Base-by-base conservation (phyloP, 2,888 invertebrate genomes). In the Choreutis nemorana region DNA sequence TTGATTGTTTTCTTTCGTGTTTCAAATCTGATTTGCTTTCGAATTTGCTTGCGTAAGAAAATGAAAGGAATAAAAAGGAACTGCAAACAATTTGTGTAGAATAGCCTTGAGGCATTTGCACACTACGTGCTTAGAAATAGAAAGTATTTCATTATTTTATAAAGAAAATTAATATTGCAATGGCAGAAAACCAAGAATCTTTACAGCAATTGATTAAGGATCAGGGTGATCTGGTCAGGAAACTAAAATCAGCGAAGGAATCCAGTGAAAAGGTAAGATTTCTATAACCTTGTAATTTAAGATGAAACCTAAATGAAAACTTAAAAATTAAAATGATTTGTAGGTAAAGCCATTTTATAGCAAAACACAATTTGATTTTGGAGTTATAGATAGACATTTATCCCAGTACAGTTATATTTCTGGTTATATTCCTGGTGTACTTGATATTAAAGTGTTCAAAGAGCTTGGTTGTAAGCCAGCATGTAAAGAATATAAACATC, bases 201-300 rank as follows among this genome's bases (percentile, higher is more conserved):
- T 46, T 78, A 37, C 45, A 62, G 33, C 56, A 63, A 39, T 63
- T 72, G 64, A 77, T 78, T 33, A 66, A 75, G 54, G 73, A 71
- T 50, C 93, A 93, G 67, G 92, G 91, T 40, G 90, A 92, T 60
- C 63, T 89, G 44, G 90, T 94, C 28, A 83, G 92, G 51, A 87
- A 88, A 71, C 73, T 93, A 37, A 94, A 94, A 75, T 81, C 87
- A 40, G 85, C 87, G 15, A 91, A 91, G 68, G 90, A 89, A 64
- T 83, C 86, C 29, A 85, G 83, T 59, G 87, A 87, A 43, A 86
- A 87, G 89, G 92, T 91, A 49, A 55, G 60, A 61, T 33, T 32
- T 13, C 13, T 14, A 13, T 3, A 21, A 8, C 18, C 18, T 7
- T 18, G 1, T 12, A 23, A 12, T 23, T 23, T 23, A 21, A 10